A percentile compares a stretch with the other conserved stretches of the same genome.
Evolutionary conservation across 2,888 invertebrate species (phyloP).

Genomic region (Cataglyphis cursor): DNA sequence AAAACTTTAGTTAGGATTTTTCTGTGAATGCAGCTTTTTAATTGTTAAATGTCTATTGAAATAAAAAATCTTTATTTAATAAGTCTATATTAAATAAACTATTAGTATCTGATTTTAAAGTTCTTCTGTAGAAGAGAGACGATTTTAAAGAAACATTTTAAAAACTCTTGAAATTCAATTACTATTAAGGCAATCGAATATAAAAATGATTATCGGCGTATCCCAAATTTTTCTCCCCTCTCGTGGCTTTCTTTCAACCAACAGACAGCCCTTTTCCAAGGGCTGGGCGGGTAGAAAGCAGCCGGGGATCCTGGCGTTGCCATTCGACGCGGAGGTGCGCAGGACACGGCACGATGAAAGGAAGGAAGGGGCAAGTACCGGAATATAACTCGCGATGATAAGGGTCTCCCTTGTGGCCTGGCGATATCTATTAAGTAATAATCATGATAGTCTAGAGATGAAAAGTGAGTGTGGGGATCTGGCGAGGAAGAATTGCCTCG

Average conservation of each 20-base stretch:
- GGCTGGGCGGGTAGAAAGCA: slow-evolving; percentile 36
- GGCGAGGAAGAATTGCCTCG: slow-evolving; percentile 34
- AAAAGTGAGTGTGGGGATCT: slow-evolving; percentile 45
- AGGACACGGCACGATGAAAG: slow-evolving; percentile 19
- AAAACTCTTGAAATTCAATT: slow-evolving; percentile 6
- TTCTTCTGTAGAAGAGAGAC: neutral
- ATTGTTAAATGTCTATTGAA: neutral
- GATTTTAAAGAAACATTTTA: neutral
- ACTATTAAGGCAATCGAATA: slow-evolving; percentile 30
- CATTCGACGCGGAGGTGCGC: slow-evolving; percentile 34
- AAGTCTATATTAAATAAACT: neutral
- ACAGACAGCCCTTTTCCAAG: slow-evolving; percentile 34
- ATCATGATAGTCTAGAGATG: slow-evolving; percentile 63
- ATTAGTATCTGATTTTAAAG: neutral
- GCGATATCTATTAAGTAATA: slow-evolving; percentile 74
- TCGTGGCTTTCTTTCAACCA: slow-evolving; percentile 3
- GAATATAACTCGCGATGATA: slow-evolving; percentile 55
- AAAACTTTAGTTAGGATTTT: neutral
- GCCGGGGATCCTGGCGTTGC: neutral
- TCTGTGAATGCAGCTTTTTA: neutral
- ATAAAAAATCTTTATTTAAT: neutral
- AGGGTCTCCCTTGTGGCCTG: slow-evolving; percentile 46
- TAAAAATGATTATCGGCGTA: slow-evolving; percentile 3
- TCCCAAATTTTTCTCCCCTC: slow-evolving; percentile 33
- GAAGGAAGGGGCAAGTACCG: slow-evolving; percentile 19